Evolutionary conservation across 2,113 vertebrate species (phyloP), one percentile per base, ranked within the genome.

Genomic region (Coturnix japonica): DNA sequence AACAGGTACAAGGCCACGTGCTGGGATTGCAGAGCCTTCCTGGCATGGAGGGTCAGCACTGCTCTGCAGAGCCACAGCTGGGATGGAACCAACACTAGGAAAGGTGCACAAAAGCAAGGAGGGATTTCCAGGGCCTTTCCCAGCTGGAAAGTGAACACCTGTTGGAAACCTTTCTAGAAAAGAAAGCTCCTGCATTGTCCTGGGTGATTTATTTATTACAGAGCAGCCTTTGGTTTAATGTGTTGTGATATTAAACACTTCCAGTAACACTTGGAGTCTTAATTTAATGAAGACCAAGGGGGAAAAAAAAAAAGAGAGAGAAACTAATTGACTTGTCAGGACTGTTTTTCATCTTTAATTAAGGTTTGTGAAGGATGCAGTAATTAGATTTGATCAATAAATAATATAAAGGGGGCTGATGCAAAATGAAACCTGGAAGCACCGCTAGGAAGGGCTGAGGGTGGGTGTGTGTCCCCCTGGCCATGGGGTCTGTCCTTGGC

Each of bases 231-330:
- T 41, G 49, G 85, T 92, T 90, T 87, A 94, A 95, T 81, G 78
- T 81, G 85, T 83, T 95, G 89, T 76, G 93, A 91, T 96, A 94
- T 89, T 79, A 95, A 96, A 94, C 92, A 85, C 86, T 95, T 96
- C 91, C 94, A 91, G 78, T 87, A 91, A 94, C 89, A 83, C 85
- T 94, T 64, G 78, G 78, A 91, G 60, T 81, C 92, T 90, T 95
- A 90, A 95, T 96, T 95, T 96, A 96, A 94, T 89, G 92, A 85
- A 94, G 69, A 89, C 65, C 43, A 57, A 81, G 64, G 71, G 14
- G 13, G 13, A 25, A 56, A 56, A 75, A 69, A 95, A 53, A 73
- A 69, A 95, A 54, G 10, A 37, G 37, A 94, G 88, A 74, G 51
- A 37, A 71, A 46, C 85, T 95, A 96, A 96, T 96, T 95, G 94